A percentile compares a stretch with the other conserved stretches of the same genome.
Conservation (phyloP, 2,888 invertebrate species). For the Brachyptera risi region DNA sequence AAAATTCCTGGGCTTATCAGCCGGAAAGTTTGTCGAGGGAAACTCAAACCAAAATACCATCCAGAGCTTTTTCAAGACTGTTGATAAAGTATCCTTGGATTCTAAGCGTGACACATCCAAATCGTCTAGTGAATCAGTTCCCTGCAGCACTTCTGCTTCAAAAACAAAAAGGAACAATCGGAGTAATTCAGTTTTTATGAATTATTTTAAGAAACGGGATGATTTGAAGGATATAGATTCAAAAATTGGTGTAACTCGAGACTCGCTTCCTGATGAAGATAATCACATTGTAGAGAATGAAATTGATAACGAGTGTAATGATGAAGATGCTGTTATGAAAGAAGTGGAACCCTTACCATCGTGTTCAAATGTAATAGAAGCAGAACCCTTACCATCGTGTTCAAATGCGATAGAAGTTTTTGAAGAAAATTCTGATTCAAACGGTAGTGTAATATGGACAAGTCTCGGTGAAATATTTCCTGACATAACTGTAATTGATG, state of each 20-base stretch:
- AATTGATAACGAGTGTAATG: neutral
- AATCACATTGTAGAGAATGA: neutral
- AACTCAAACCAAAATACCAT: conserved; percentile 40
- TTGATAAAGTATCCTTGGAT: conserved; percentile 14
- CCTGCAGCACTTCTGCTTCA: neutral
- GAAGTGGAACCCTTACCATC: neutral
- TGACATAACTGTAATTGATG: conserved; percentile 45
- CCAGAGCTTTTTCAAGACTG: conserved; percentile 54
- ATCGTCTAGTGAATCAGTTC: no score
- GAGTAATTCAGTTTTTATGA: conserved; percentile 35
- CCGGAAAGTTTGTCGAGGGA: conserved; percentile 64
- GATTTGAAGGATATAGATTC: conserved; percentile 29
- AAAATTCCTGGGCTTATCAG: conserved; percentile 70
- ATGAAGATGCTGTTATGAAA: neutral
- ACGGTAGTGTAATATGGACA: conserved; percentile 28
- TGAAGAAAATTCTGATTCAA: conserved; percentile 8
- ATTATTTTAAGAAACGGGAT: conserved; percentile 39
- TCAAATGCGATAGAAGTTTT: neutral
- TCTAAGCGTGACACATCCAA: neutral
- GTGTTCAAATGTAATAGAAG: neutral
- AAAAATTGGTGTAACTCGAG: neutral
- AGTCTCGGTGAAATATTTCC: conserved; percentile 47
- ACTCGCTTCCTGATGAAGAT: neutral
- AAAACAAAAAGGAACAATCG: conserved; percentile 37
- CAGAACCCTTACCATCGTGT: neutral